Evolutionary conservation across 2,888 invertebrate species (phyloP).

Genomic region (Hesperia comma): DNA sequence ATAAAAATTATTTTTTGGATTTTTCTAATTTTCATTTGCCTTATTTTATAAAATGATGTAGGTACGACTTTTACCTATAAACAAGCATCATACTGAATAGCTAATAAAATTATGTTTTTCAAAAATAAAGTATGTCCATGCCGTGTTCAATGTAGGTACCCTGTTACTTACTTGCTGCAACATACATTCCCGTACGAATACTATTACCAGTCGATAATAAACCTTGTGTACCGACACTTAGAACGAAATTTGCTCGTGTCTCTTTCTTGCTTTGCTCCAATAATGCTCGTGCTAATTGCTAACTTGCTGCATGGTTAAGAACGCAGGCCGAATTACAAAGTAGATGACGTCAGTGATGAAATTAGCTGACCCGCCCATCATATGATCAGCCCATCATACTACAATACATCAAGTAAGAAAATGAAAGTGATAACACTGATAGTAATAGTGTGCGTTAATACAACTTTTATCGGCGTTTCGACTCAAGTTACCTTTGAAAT

Average conservation of each 20-base stretch:
- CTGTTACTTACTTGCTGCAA: neutral
- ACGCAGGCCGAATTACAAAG: conserved; percentile 23
- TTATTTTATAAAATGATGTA: too few species aligned
- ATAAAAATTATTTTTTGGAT: too few species aligned
- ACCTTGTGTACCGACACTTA: neutral
- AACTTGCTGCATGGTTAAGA: conserved; percentile 14
- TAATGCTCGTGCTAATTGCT: conserved; percentile 20
- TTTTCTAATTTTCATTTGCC: too few species aligned
- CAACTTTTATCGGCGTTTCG: neutral
- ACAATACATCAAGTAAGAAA: neutral
- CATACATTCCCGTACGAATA: neutral
- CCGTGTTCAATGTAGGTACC: neutral
- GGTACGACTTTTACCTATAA: too few species aligned
- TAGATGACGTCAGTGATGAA: conserved; percentile 19
- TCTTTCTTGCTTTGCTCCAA: conserved; percentile 1
- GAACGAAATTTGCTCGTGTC: conserved; percentile 5
- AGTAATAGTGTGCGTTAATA: neutral
- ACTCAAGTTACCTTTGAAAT: neutral
- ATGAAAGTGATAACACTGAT: neutral
- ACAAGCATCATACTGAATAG: too few species aligned
- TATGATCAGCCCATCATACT: neutral
- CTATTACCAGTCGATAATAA: neutral
- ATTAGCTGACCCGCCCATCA: conserved; percentile 11
- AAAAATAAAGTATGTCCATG: too few species aligned
- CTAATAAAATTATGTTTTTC: too few species aligned